phyloP scores from a whole-genome alignment of 2,797 vertebrate genomes.

The Staurois parvus region DNA sequence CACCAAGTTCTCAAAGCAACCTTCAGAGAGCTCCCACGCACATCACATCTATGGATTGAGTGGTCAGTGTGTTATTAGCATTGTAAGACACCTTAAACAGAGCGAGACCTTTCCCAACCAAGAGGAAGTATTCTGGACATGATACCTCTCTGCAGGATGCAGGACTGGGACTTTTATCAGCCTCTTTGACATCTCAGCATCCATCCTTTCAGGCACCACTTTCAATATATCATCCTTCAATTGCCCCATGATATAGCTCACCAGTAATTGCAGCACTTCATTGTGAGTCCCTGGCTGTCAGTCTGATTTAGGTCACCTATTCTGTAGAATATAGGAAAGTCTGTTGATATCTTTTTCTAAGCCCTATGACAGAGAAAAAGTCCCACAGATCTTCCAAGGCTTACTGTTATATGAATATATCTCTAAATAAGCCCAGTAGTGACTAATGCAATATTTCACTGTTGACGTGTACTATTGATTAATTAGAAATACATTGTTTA shows the following conservation, averaged over 20 bases:
- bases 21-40: constrained; percentile 41
- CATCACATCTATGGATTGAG: constrained; percentile 1
- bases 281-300: constrained; percentile 13
- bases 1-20: background rate
- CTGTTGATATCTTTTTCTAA: constrained; percentile 20
- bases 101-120: background rate
- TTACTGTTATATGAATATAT: constrained; percentile 6
- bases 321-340: constrained; percentile 10
- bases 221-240: constrained; percentile 27
- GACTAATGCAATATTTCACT: background rate
- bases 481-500: background rate
- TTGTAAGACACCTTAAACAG: constrained; percentile 1
- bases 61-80: background rate
- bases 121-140: background rate
- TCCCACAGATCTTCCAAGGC: background rate
- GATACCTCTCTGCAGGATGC: constrained; percentile 12
- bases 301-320: constrained; percentile 27
- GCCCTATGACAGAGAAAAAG: background rate
- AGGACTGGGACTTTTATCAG: constrained; percentile 2
- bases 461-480: background rate
- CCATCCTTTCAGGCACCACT: constrained; percentile 14
- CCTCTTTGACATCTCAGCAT: constrained; percentile 26
- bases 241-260: background rate
- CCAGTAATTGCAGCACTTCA: constrained; percentile 21
- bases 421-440: background rate